These are phyloP conservation scores for Gymnothorax javanicus DNA, from an alignment of 2,797 vertebrate genomes.

Conservation along the genomic window DNA sequence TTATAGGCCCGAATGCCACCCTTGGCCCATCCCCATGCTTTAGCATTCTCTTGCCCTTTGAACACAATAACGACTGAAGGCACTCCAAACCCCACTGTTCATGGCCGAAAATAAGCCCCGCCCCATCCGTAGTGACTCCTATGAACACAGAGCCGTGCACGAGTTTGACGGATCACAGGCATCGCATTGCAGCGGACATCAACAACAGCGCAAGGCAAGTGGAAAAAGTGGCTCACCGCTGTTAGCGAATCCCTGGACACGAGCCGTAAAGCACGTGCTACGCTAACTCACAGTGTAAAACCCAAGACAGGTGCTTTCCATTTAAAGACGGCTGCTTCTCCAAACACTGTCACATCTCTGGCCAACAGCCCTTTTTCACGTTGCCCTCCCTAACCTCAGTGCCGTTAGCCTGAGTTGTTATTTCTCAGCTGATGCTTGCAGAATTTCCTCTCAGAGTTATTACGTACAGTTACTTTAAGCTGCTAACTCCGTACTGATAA, in stretches of 20 bases:
- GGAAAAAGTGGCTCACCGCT: not conserved
- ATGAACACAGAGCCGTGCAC: not conserved
- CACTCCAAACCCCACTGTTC: not conserved
- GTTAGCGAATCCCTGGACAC: not conserved
- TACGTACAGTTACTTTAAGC: no score
- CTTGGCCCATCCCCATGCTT: not conserved
- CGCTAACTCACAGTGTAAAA: not conserved
- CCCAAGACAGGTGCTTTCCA: not conserved
- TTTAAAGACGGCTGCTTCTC: not conserved
- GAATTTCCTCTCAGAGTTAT: not conserved
- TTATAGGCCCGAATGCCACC: not conserved
- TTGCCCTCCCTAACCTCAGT: no score
- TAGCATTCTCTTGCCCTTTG: not conserved
- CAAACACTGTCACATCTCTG: not conserved
- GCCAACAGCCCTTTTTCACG: not conserved
- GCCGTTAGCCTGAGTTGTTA: not conserved
- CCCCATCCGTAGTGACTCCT: not conserved
- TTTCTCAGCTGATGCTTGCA: not conserved
- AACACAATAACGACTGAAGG: not conserved
- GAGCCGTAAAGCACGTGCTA: not conserved
- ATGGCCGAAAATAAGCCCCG: not conserved
- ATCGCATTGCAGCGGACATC: not conserved
- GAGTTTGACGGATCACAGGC: not conserved
- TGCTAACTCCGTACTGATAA: no score
- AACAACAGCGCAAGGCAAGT: not conserved